phyloP scores from a whole-genome alignment of 2,797 vertebrate species.

The Danio choprae region DNA sequence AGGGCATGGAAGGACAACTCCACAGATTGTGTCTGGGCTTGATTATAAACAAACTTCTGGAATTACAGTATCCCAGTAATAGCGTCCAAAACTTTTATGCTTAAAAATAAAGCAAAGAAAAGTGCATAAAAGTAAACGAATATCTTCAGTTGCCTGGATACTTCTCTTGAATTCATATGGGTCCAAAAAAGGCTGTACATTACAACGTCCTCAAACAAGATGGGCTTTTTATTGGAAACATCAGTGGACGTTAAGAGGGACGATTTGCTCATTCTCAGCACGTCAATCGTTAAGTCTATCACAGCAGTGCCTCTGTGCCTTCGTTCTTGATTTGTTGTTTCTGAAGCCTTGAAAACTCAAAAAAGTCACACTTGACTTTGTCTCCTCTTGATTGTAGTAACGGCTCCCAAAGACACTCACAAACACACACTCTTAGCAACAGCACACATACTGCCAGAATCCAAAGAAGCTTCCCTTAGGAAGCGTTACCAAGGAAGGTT shows the following conservation, averaged over 20 bases:
- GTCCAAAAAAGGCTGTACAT: background rate
- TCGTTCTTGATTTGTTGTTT: conserved; percentile 66
- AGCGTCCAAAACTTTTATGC: background rate
- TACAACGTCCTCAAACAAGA: background rate
- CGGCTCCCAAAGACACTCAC: conserved; percentile 52
- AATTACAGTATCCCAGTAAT: conserved; percentile 18
- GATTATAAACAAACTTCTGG: conserved; percentile 17
- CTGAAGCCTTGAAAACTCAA: conserved; percentile 59
- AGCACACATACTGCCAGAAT: conserved; percentile 67
- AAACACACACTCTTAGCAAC: conserved; percentile 70
- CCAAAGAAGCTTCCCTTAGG: conserved; percentile 69
- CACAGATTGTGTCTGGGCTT: background rate
- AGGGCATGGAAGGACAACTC: no score
- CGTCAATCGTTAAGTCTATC: conserved; percentile 47
- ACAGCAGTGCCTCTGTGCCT: conserved; percentile 63
- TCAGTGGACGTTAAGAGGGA: conserved; percentile 13
- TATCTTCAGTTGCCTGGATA: background rate
- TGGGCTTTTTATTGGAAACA: conserved; percentile 30
- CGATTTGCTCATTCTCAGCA: conserved; percentile 46
- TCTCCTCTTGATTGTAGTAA: conserved; percentile 48
- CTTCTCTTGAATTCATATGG: conserved; percentile 1
- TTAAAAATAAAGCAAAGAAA: background rate
- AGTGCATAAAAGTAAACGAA: conserved; percentile 21
- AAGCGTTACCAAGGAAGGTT: conserved; percentile 70
- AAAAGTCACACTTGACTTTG: conserved; percentile 59